These are phyloP conservation scores for Adelphocoris suturalis DNA, from an alignment of 2,888 invertebrate species.

Conservation along the genomic window DNA sequence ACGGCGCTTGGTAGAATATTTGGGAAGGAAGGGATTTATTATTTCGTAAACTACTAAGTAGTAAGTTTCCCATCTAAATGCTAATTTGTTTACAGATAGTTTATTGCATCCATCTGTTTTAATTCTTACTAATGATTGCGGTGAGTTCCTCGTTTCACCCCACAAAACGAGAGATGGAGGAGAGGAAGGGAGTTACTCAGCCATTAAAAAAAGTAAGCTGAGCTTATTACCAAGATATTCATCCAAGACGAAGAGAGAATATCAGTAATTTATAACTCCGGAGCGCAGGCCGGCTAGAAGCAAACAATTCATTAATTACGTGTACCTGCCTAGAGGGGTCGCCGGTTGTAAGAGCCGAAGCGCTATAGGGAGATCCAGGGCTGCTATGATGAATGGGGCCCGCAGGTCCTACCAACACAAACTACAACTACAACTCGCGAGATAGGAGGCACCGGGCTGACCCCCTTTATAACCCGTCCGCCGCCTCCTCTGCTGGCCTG, in stretches of 20 bases:
- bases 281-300: constrained; percentile 26
- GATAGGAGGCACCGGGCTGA: constrained; percentile 24
- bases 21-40: too few species aligned
- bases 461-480: constrained; percentile 46
- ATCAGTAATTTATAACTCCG: constrained; percentile 58
- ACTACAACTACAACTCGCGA: constrained; percentile 55
- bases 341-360: constrained; percentile 33
- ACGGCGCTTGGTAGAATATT: too few species aligned
- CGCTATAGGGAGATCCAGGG: constrained; percentile 17
- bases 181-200: not conserved
- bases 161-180: not conserved
- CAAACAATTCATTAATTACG: constrained; percentile 70
- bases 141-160: not conserved
- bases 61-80: not conserved
- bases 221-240: constrained; percentile 16
- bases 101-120: not conserved
- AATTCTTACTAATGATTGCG: constrained; percentile 10
- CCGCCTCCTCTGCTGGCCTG: not conserved
- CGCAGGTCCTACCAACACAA: constrained; percentile 56
- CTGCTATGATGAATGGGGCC: constrained; percentile 65
- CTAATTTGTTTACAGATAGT: not conserved
- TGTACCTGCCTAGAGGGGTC: constrained; percentile 56
- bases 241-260: constrained; percentile 43
- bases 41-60: too few species aligned
- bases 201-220: not conserved